Percentiles rank a stretch among this genome's conserved stretches.
These are phyloP conservation scores for Steinernema hermaphroditum DNA, from an alignment of 2,888 invertebrate genomes.

Conservation along the genomic window DNA sequence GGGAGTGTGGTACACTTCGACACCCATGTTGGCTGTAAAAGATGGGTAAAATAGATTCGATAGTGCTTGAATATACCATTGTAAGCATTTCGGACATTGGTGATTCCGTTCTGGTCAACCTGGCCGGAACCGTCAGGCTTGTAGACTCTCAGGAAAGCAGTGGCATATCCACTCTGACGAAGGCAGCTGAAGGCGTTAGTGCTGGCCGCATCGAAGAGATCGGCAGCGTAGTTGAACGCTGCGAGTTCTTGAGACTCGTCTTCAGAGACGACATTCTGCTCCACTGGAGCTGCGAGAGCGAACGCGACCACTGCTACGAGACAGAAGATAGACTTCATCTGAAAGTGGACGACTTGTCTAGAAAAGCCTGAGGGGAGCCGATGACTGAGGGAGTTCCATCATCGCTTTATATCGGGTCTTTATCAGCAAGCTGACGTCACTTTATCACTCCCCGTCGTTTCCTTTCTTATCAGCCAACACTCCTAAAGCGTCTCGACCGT, in stretches of 20 bases:
- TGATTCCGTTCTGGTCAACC: conserved; percentile 25
- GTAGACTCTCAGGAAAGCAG: conserved; percentile 29
- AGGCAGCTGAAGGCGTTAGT: conserved; percentile 22
- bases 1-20: conserved; percentile 36
- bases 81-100: conserved; percentile 32
- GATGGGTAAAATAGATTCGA: no score
- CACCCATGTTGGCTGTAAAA: conserved; percentile 32
- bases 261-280: neutral
- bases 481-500: neutral
- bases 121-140: conserved; percentile 19
- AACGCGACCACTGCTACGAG: neutral
- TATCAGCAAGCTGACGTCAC: neutral
- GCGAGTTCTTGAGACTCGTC: neutral
- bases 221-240: conserved; percentile 32
- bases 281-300: neutral
- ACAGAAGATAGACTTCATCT: neutral
- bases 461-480: neutral
- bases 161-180: conserved; percentile 14
- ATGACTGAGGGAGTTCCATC: neutral
- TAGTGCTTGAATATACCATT: neutral
- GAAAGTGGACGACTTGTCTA: neutral
- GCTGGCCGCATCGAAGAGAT: conserved; percentile 19
- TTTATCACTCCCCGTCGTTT: conserved; percentile 3
- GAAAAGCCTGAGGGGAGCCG: neutral
- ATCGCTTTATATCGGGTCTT: neutral